These are phyloP conservation scores for Lanius ludovicianus DNA, from an alignment of 2,113 vertebrate genomes.

Conservation along the genomic window DNA sequence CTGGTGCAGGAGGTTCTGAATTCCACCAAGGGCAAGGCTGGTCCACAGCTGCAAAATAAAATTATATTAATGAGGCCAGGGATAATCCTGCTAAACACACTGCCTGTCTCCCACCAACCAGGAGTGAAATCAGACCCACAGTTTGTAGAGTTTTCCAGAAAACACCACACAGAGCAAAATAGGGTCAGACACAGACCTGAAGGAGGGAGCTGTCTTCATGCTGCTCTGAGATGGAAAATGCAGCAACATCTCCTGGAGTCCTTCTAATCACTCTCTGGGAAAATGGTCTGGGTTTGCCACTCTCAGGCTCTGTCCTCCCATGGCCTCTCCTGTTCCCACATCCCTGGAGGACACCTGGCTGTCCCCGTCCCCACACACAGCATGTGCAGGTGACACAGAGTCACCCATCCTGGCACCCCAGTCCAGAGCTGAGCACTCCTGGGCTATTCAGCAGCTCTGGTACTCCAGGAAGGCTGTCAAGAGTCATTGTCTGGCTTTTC, in stretches of 20 bases:
- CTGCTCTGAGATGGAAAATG: neutral
- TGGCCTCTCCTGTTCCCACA: neutral
- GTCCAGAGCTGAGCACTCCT: neutral
- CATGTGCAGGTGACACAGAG: neutral
- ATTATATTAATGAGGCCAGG: neutral
- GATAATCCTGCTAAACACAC: neutral
- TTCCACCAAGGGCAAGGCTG: neutral
- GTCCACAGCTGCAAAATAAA: neutral
- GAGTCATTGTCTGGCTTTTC: neutral
- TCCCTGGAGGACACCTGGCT: fast-evolving
- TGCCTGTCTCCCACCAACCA: neutral
- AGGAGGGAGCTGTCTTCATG: neutral
- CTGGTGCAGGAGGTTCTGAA: neutral
- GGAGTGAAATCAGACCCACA: neutral
- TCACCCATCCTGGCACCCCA: neutral
- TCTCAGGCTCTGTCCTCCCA: neutral
- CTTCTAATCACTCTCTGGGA: neutral
- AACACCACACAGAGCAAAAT: neutral
- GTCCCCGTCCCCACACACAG: fast-evolving
- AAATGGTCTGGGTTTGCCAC: neutral
- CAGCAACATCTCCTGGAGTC: neutral
- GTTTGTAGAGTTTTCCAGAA: neutral
- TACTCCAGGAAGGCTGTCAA: neutral
- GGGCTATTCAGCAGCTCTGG: neutral
- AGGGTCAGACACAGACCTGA: neutral